Evolutionary conservation across 2,113 vertebrate species (phyloP).

Genomic region (Upupa epops): DNA sequence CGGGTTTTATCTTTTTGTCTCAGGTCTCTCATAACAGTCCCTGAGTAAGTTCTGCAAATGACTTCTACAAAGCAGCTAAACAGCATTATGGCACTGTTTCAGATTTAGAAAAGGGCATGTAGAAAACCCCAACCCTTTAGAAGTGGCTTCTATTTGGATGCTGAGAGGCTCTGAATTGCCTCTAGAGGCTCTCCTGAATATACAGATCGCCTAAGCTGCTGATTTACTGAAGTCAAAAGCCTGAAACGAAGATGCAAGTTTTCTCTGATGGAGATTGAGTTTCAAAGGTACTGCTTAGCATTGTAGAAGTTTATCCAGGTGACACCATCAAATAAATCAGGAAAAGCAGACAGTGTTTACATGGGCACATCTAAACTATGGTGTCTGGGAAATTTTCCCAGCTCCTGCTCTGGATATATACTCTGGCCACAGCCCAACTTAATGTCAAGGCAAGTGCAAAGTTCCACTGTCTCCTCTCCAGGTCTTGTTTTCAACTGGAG

Average conservation of each 20-base stretch:
- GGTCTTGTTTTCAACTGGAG: neutral
- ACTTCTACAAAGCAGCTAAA: neutral
- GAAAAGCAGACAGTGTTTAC: conserved; percentile 47
- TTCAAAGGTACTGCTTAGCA: conserved; percentile 16
- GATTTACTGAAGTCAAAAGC: neutral
- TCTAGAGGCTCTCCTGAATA: neutral
- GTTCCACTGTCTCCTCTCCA: neutral
- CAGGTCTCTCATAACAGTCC: neutral
- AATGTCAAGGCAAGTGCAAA: conserved; percentile 18
- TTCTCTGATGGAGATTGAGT: neutral
- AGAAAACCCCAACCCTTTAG: neutral
- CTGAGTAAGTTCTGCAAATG: neutral
- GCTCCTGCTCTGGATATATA: conserved; percentile 4
- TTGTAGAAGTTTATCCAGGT: conserved; percentile 38
- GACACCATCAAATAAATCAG: conserved; percentile 24
- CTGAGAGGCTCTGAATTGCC: neutral
- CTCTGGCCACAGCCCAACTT: conserved; percentile 27
- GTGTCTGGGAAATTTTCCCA: conserved; percentile 43
- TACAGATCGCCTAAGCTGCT: neutral
- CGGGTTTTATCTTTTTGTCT: neutral
- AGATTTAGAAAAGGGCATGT: neutral
- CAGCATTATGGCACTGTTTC: neutral
- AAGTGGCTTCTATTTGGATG: conserved; percentile 6
- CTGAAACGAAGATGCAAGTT: neutral
- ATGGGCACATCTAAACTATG: conserved; percentile 38